phyloP scores from a whole-genome alignment of 2,113 vertebrate genomes.

The Coracopsis vasa region DNA sequence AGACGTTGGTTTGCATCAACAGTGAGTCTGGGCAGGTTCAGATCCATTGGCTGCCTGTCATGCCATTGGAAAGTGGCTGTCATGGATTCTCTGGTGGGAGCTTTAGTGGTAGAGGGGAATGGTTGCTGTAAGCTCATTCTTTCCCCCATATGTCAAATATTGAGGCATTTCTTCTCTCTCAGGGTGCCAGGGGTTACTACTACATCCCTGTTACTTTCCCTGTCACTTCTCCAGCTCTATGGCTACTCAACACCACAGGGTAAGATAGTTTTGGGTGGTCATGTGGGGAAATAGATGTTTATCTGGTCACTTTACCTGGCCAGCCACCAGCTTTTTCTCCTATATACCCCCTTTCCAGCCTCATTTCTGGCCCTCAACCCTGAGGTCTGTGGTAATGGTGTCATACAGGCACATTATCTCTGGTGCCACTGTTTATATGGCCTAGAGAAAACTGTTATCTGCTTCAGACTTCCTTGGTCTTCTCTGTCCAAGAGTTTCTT shows the following conservation, averaged over 20 bases:
- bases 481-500: neutral
- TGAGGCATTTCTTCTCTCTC: neutral
- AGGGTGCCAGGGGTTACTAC: neutral
- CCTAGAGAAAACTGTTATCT: neutral
- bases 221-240: neutral
- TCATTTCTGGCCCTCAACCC: neutral
- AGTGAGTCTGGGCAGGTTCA: neutral
- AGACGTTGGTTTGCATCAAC: rapidly evolving
- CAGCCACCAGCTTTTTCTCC: neutral
- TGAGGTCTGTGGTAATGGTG: neutral
- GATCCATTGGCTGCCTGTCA: neutral
- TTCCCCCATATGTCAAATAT: rapidly evolving
- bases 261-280: neutral
- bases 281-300: neutral
- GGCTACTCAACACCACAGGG: rapidly evolving
- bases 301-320: neutral
- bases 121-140: neutral
- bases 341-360: neutral
- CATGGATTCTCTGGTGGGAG: neutral
- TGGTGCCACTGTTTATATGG: neutral
- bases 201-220: neutral
- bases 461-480: neutral
- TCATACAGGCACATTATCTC: neutral
- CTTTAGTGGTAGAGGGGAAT: neutral
- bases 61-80: neutral